Percentiles rank a stretch among this genome's conserved stretches.
phyloP scores from a whole-genome alignment of 2,888 invertebrate genomes.

The Tenthredo scrophulariae region DNA sequence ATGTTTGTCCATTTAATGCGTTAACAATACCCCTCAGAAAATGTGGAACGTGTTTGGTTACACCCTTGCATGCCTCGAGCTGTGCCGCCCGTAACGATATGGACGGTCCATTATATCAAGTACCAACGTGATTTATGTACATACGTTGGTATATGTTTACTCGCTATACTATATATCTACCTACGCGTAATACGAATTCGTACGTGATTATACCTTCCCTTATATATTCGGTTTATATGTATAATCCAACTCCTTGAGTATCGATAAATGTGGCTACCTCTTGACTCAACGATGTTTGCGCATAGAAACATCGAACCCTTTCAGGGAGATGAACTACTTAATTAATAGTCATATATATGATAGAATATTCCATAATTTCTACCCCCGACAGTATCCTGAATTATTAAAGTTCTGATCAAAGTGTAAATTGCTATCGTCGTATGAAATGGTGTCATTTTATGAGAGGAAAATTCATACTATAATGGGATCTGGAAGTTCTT shows the following conservation, averaged over 20 bases:
- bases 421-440: not conserved
- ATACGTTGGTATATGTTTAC: slow-evolving; percentile 72
- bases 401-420: not conserved
- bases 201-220: not conserved
- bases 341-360: not conserved
- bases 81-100: slow-evolving; percentile 16
- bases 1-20: slow-evolving; percentile 51
- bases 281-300: not conserved
- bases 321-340: not conserved
- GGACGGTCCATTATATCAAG: slow-evolving; percentile 65
- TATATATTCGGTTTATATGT: not conserved
- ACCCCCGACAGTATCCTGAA: not conserved
- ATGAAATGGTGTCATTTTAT: not conserved
- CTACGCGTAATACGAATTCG: not conserved
- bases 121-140: slow-evolving; percentile 70
- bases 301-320: not conserved
- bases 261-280: not conserved
- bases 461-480: not conserved
- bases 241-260: not conserved
- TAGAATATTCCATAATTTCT: not conserved
- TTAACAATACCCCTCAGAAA: slow-evolving; percentile 54
- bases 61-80: slow-evolving; percentile 46
- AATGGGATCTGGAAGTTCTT: not conserved
- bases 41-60: slow-evolving; percentile 61
- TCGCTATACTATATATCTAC: slow-evolving; percentile 55